phyloP scores from a whole-genome alignment of 1,140 invertebrate genomes.

The Sitophilus oryzae region DNA sequence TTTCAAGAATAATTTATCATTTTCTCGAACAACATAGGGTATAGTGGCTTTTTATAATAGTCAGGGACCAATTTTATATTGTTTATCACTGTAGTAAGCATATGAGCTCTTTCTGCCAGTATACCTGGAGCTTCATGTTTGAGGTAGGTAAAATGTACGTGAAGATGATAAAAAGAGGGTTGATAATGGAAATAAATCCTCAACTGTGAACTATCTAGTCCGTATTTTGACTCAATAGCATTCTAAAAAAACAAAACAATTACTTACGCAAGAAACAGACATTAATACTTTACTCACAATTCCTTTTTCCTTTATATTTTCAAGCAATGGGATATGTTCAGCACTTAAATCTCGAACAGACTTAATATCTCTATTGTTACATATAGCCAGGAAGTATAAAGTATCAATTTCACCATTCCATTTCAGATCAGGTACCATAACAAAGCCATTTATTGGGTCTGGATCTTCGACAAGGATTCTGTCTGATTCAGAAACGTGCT shows the following conservation, averaged over 20 bases:
- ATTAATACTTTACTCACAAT: constrained; percentile 48
- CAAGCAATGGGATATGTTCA: constrained; percentile 74
- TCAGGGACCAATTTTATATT: constrained; percentile 77
- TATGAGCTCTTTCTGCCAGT: constrained; percentile 73
- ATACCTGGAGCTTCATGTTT: constrained; percentile 73
- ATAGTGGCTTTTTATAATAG: constrained; percentile 82
- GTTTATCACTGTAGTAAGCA: constrained; percentile 82
- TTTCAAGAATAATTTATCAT: constrained; percentile 51
- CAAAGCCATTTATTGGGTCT: constrained; percentile 75
- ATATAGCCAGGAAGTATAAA: constrained; percentile 79
- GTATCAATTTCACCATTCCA: constrained; percentile 81
- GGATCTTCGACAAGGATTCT: constrained; percentile 79
- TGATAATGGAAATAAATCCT: constrained; percentile 92
- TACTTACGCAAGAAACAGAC: background rate
- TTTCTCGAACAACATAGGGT: constrained; percentile 62
- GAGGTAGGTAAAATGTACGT: constrained; percentile 88
- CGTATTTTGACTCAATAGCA: constrained; percentile 75
- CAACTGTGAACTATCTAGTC: constrained; percentile 62
- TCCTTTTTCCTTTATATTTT: constrained; percentile 71
- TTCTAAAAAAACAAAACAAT: constrained; percentile 48
- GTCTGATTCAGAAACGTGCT: constrained; percentile 83
- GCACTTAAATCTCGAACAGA: constrained; percentile 77
- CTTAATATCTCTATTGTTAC: constrained; percentile 64
- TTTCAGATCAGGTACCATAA: constrained; percentile 87
- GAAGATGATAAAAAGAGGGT: constrained; percentile 94